A percentile compares a stretch with the other conserved stretches of the same genome.
These are phyloP conservation scores for Aplocera efformata DNA, from an alignment of 2,888 invertebrate genomes.

Conservation along the genomic window DNA sequence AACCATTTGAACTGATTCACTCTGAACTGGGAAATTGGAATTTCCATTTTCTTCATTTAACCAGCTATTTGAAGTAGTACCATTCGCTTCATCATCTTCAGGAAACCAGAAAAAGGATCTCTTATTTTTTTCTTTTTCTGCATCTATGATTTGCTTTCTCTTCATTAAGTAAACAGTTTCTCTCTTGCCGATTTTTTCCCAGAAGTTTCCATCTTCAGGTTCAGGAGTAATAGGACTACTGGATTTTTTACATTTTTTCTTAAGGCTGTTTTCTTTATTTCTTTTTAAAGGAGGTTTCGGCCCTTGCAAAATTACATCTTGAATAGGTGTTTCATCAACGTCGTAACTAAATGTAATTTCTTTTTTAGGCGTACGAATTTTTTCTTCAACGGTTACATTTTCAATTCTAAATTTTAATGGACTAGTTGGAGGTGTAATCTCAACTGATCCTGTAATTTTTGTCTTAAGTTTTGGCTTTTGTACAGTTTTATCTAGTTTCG, in stretches of 20 bases:
- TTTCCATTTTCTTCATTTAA: neutral
- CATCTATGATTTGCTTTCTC: conserved; percentile 74
- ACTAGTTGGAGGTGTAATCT: conserved; percentile 66
- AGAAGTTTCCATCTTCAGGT: conserved; percentile 80
- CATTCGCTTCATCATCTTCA: conserved; percentile 40
- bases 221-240: conserved; percentile 52
- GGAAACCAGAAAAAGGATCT: conserved; percentile 63
- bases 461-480: conserved; percentile 67
- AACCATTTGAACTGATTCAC: neutral
- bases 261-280: conserved; percentile 38
- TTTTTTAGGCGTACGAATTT: conserved; percentile 51
- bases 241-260: conserved; percentile 35
- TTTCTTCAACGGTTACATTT: conserved; percentile 82
- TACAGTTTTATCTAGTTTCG: conserved; percentile 35
- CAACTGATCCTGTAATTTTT: conserved; percentile 78
- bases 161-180: conserved; percentile 83
- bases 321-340: conserved; percentile 41
- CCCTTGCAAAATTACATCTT: conserved; percentile 25
- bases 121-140: conserved; percentile 58
- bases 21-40: neutral
- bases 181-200: conserved; percentile 83
- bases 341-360: conserved; percentile 59
- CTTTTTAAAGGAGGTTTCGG: conserved; percentile 20
- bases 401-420: conserved; percentile 79
- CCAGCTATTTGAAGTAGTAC: neutral